phyloP scores from a whole-genome alignment of 2,888 invertebrate species.

The Synergus umbraculus region DNA sequence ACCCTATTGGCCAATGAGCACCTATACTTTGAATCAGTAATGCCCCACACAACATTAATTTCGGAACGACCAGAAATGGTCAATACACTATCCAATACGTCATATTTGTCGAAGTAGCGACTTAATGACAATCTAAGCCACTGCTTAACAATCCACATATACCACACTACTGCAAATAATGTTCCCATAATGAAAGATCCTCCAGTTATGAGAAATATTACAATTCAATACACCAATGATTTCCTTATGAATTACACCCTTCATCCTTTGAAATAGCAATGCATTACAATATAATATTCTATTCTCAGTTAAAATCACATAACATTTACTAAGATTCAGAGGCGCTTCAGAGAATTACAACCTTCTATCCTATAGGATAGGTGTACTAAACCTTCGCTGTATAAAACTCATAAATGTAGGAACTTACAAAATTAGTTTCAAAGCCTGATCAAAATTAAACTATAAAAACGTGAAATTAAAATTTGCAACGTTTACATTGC shows the following conservation, averaged over 20 bases:
- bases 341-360: no score
- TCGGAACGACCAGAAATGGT: slow-evolving; percentile 14
- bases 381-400: no score
- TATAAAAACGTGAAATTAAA: no score
- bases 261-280: no score
- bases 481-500: no score
- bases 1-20: not conserved
- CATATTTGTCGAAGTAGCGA: slow-evolving; percentile 16
- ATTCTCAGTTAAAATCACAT: no score
- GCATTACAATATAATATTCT: no score
- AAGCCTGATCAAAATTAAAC: no score
- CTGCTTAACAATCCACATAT: slow-evolving; percentile 19
- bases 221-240: not conserved
- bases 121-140: slow-evolving; percentile 32
- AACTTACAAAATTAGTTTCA: no score
- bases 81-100: slow-evolving; percentile 2
- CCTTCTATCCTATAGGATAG: no score
- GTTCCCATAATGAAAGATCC: not conserved
- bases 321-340: no score
- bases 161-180: not conserved
- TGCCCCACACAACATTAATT: slow-evolving; percentile 18
- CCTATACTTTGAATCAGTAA: slow-evolving; percentile 21
- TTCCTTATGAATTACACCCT: not conserved
- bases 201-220: not conserved
- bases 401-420: no score